A percentile compares a stretch with the other conserved stretches of the same genome.
These are phyloP conservation scores for Drosophila greeni DNA, from an alignment of 2,888 invertebrate species.

Conservation along the genomic window DNA sequence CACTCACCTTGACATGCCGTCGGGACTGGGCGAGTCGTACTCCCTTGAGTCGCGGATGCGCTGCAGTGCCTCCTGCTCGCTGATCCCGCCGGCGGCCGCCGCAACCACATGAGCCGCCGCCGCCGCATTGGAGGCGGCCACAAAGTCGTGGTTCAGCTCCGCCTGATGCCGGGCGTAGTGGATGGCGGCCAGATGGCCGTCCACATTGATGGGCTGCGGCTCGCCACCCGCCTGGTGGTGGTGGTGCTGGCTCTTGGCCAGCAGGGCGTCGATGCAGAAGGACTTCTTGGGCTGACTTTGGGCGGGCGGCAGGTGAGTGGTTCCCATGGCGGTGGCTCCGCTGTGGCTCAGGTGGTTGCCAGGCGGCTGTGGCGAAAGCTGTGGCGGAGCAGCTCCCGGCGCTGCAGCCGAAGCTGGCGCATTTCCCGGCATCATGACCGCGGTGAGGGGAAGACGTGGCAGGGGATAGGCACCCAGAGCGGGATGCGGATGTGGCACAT, in stretches of 20 bases:
- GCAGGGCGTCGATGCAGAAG: constrained; percentile 93
- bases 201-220: constrained; percentile 49
- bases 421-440: constrained; percentile 57
- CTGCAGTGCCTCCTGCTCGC: constrained; percentile 77
- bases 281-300: constrained; percentile 83
- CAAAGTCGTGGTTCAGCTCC: constrained; percentile 66
- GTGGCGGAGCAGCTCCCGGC: constrained; percentile 18
- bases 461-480: constrained; percentile 62
- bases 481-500: constrained; percentile 69
- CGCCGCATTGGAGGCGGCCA: constrained; percentile 67
- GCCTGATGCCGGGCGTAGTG: constrained; percentile 72
- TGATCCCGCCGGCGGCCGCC: constrained; percentile 65
- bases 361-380: constrained; percentile 36
- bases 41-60: constrained; percentile 77
- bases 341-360: constrained; percentile 18
- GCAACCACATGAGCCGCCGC: constrained; percentile 53
- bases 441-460: constrained; percentile 68
- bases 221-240: constrained; percentile 68
- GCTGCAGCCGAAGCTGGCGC: constrained; percentile 5
- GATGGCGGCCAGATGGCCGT: constrained; percentile 69
- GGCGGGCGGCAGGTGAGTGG: constrained; percentile 39
- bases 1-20: constrained; percentile 79
- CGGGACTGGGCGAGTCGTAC: constrained; percentile 79
- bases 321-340: constrained; percentile 25
- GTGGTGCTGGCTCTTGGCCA: constrained; percentile 82